Conservation (phyloP, 2,888 invertebrate genomes). For the Ctena decussata region DNA sequence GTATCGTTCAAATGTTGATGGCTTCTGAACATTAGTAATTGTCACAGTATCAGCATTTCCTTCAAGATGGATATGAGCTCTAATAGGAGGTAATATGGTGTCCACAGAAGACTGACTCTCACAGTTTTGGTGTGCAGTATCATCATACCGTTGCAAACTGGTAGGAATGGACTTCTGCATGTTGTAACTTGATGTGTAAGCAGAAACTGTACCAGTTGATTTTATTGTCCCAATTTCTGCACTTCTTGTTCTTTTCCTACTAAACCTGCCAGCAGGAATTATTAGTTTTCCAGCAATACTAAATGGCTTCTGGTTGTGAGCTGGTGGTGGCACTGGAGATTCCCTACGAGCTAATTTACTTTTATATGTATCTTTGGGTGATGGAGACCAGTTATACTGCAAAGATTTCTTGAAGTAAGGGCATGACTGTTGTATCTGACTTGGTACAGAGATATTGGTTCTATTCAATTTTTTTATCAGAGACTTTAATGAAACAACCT, state of each 20-base stretch:
- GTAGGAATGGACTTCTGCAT: not conserved
- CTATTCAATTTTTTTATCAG: slow-evolving; percentile 47
- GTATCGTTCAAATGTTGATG: not conserved
- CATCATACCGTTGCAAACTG: not conserved
- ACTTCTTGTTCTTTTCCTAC: not conserved
- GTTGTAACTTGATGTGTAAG: not conserved
- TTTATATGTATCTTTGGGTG: slow-evolving; percentile 4
- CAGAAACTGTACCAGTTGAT: not conserved
- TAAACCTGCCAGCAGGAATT: slow-evolving; percentile 31
- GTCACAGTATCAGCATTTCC: not conserved
- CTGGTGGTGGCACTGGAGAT: slow-evolving; percentile 36
- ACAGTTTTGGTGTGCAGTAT: not conserved
- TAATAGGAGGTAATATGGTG: not conserved
- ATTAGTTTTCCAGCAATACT: slow-evolving; percentile 70
- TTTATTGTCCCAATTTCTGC: not conserved
- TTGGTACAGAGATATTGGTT: slow-evolving; percentile 23
- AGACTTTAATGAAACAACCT: slow-evolving; percentile 30
- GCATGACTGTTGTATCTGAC: slow-evolving; percentile 36
- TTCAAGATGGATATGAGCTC: not conserved
- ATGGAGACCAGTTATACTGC: slow-evolving; percentile 1
- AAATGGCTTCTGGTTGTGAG: slow-evolving; percentile 71
- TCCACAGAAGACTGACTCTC: not conserved
- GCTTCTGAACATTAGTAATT: not conserved
- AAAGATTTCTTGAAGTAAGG: slow-evolving; percentile 23
- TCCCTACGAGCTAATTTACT: slow-evolving; percentile 7